phyloP scores from a whole-genome alignment of 2,113 vertebrate species.

The Pluvialis apricaria region DNA sequence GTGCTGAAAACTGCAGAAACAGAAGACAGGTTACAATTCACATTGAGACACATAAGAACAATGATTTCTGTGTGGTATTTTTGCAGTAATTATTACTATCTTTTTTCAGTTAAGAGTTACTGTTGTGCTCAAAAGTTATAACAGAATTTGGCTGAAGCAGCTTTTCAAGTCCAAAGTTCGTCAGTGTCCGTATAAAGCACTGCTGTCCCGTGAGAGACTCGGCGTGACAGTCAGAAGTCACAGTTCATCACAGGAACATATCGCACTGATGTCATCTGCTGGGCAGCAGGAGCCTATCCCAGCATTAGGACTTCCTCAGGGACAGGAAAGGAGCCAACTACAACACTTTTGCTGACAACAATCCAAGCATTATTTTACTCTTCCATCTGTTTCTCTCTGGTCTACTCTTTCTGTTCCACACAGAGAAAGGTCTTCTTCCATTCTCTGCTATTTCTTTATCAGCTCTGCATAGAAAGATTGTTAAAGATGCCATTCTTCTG shows the following conservation, averaged over 20 bases:
- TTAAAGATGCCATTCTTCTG: background rate
- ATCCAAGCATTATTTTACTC: slow-evolving; percentile 56
- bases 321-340: slow-evolving; percentile 35
- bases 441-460: background rate
- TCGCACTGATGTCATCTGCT: background rate
- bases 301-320: background rate
- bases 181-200: background rate
- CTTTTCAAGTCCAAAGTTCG: background rate
- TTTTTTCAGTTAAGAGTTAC: background rate
- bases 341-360: slow-evolving; percentile 21
- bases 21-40: background rate
- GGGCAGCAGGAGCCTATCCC: background rate
- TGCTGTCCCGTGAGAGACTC: background rate
- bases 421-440: background rate
- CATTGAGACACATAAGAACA: background rate
- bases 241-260: slow-evolving; percentile 4
- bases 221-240: background rate
- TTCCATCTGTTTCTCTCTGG: slow-evolving; percentile 51
- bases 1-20: background rate
- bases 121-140: background rate
- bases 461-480: background rate
- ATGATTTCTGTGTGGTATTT: background rate
- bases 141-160: background rate
- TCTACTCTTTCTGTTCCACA: background rate
- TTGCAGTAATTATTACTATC: background rate